Evolutionary conservation across 1,140 invertebrate species (phyloP), one percentile per base, ranked within the genome.

Genomic region (Pemphigus obesinymphae): DNA sequence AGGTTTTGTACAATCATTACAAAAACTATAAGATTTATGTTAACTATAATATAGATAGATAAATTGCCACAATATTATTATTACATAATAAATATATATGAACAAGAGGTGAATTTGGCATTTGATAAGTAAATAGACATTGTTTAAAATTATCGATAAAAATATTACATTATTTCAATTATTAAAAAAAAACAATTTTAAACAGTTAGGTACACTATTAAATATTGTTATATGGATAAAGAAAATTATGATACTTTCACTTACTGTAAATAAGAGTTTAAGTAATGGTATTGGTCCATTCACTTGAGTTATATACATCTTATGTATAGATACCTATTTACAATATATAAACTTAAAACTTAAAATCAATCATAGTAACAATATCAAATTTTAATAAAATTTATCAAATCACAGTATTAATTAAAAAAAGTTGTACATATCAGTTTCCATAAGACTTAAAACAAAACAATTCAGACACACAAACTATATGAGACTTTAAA

Each of bases 191-290:
- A 45, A 63, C n/a, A 80, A 40, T 58, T 37, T 17, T 37, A 78
- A 73, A 40, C 48, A 34, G 3, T 6, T 10, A 45, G 43, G 13
- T 13, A 11, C 43, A n/a, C 73, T 76, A 70, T 70, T 23, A 43
- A 63, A 53, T 63, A n/a, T 80, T 63, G 55, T 80, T 63, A 5
- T 29, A 34, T 48, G 76, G n/a, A 80, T 43, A 80, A 80, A 61
- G 76, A 80, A 43, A 61, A 63, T 80, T 29, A 63, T 43, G 55
- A 80, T 80, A 80, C 76, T 80, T 80, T 80, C 76, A 80, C 55
- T 80, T 80, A 43, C 70, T 73, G 70, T 50, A 73, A 73, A 73
- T 73, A 13, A 73, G 6, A 45, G 37, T 31, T 70, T 26, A 34
- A 50, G 13, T 45, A 45, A 70, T 70, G 43, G 43, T 48, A 73